Percentiles rank a stretch among this genome's conserved stretches.
phyloP scores from a whole-genome alignment of 2,113 vertebrate species.

The Chelonoidis abingdonii region DNA sequence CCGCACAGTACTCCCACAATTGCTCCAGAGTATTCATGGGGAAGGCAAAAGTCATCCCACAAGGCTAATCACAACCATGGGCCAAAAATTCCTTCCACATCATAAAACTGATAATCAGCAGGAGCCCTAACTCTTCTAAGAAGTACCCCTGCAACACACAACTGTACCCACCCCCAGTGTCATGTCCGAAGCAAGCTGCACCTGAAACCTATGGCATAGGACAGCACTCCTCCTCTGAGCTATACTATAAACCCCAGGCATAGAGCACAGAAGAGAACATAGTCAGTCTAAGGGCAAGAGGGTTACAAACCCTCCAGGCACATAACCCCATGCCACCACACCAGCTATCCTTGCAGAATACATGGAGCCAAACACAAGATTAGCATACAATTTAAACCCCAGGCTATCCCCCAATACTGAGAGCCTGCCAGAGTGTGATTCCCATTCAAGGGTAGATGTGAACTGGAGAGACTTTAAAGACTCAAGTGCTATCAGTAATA shows the following conservation, averaged over 20 bases:
- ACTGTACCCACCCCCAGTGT: neutral
- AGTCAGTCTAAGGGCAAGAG: neutral
- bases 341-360: neutral
- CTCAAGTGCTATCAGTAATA: neutral
- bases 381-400: neutral
- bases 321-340: neutral
- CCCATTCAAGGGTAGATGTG: neutral
- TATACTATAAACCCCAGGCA: neutral
- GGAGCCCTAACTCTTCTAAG: neutral
- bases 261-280: neutral
- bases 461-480: neutral
- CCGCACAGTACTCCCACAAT: neutral
- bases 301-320: neutral
- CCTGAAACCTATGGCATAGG: neutral
- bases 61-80: neutral
- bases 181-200: neutral
- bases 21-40: neutral
- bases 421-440: neutral
- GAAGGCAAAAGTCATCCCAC: neutral
- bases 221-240: neutral
- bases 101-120: neutral
- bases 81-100: neutral
- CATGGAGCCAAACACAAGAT: rapidly evolving
- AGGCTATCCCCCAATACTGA: neutral
- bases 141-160: neutral